Evolutionary conservation across 2,113 vertebrate species (phyloP).

Genomic region (Xyrauchen texanus): DNA sequence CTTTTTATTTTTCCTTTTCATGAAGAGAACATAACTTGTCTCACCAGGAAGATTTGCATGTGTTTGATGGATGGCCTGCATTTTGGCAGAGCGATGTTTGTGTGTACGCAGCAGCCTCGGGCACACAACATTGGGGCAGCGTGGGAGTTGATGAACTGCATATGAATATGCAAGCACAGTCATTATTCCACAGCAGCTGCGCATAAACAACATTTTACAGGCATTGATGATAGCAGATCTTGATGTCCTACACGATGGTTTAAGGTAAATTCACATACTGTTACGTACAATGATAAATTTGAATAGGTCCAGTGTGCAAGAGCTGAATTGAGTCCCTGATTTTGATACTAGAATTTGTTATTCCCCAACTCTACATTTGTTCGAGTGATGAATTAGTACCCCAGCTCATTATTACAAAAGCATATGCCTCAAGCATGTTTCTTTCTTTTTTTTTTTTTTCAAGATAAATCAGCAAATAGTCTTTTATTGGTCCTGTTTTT

Average conservation of each 20-base stretch:
- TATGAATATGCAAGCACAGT: not conserved
- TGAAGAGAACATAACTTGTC: not conserved
- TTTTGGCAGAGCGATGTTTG: not conserved
- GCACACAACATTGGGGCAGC: not conserved
- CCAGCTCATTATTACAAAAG: too few species aligned
- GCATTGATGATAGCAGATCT: not conserved
- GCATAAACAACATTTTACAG: not conserved
- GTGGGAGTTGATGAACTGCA: not conserved
- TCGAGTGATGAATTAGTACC: too few species aligned
- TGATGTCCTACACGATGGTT: not conserved
- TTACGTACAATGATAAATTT: too few species aligned
- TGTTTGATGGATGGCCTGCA: conserved; percentile 16
- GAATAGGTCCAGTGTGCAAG: too few species aligned
- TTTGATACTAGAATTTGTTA: too few species aligned
- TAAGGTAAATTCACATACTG: not conserved
- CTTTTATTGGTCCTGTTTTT: too few species aligned
- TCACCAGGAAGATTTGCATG: not conserved
- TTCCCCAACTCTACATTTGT: too few species aligned
- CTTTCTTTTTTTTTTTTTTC: too few species aligned
- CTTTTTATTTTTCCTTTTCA: not conserved
- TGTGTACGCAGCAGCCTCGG: not conserved
- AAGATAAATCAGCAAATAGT: too few species aligned
- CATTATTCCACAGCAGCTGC: not conserved
- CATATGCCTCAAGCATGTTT: too few species aligned
- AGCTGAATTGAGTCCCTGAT: too few species aligned